Base-by-base conservation (phyloP, 2,888 invertebrate species). In the Polydrusus pterygomalis region DNA sequence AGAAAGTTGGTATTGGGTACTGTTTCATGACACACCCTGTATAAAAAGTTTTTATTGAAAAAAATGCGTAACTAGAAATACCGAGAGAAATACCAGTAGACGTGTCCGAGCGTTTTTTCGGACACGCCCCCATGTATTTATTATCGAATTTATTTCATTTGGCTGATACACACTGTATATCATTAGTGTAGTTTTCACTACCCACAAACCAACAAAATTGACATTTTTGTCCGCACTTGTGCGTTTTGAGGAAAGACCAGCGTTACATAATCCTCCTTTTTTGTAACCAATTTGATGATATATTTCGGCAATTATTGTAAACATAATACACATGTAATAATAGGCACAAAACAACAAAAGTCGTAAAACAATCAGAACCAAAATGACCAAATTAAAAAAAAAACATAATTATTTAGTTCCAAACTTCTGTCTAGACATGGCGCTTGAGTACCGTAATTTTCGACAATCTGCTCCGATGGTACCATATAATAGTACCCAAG, bases 341-440 rank as follows among this genome's bases (percentile, higher is more conserved):
- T 49, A 20, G 63, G 13, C 9, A 25, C 11, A 30, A 64, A 69
- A 13, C 60, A 65, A 34, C 34, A 34, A 34, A 34, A 72, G 25
- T 9, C 47, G 13, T 58, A 67, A 73, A 67, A 15, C n/a, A 73
- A 58, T 17, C 5, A 51, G 40, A 25, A 13, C 0, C 67, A 11
- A 62, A 68, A 73, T 73, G 67, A 60, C 43, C 34, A 40, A n/a
- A 30, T 17, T 13, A 6, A n/a, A 72, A 62, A 68, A 74, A 68
- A 60, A 60, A 18, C 38, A 45, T 68, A 62, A 67, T 74, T 74
- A 69, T 74, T 67, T 62, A 47, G 10, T 51, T 65, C 54, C 54
- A 68, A 74, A 74, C 69, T 67, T 62, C 65, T 38, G 72, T 76
- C 76, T 76, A 76, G 76, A 76, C 76, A 64, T 62, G 64, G 20